Conservation (phyloP, 64 coral and sea anemone genomes). For the Anthopleura sola region DNA sequence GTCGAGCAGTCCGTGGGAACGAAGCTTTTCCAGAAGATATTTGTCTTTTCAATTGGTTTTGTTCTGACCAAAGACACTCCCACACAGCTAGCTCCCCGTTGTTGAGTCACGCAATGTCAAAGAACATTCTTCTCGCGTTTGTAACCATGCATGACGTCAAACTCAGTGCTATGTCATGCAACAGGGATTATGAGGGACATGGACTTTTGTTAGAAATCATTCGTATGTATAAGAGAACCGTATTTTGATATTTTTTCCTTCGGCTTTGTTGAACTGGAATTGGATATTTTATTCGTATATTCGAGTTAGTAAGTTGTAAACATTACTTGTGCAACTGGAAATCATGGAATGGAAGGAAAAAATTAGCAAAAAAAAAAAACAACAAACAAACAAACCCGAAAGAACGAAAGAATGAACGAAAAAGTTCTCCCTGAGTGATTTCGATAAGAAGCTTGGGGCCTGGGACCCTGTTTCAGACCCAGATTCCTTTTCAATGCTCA, state of each 20-base stretch:
- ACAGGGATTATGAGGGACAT: neutral
- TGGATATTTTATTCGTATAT: too few relatives aligned
- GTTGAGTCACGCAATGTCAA: neutral
- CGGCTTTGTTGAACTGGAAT: too few relatives aligned
- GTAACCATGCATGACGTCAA: neutral
- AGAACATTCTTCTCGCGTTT: neutral
- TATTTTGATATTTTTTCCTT: neutral
- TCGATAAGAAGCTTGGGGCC: too few relatives aligned
- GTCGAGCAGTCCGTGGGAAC: neutral
- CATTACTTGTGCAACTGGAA: too few relatives aligned
- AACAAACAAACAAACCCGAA: too few relatives aligned
- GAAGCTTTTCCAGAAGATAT: neutral
- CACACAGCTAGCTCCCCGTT: neutral
- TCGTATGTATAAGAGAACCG: neutral
- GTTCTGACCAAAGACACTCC: neutral
- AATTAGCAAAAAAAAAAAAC: too few relatives aligned
- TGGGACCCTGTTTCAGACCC: too few relatives aligned
- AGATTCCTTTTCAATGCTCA: too few relatives aligned
- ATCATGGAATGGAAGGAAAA: too few relatives aligned
- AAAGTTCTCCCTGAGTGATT: too few relatives aligned
- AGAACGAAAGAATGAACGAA: too few relatives aligned
- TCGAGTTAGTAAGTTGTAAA: too few relatives aligned
- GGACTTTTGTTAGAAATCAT: neutral
- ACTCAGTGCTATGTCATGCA: neutral
- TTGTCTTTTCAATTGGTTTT: neutral